Evolutionary conservation across 2,797 vertebrate genomes (phyloP).

Genomic region (Anguilla pacifica): DNA sequence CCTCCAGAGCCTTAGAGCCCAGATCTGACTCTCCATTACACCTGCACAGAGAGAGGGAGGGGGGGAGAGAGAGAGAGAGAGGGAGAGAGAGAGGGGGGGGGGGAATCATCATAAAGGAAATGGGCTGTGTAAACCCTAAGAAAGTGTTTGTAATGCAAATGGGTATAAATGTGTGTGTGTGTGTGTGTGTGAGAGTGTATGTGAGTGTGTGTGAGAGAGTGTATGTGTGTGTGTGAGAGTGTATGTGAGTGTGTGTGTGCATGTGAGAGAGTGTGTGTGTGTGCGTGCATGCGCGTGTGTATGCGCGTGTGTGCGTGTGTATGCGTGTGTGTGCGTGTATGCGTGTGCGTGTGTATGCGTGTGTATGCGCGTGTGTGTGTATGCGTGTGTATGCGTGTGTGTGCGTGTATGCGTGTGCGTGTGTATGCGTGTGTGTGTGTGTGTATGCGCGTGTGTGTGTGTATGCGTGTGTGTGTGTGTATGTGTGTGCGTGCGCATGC

Average conservation of each 20-base stretch:
- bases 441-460: not conserved
- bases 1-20: constrained; percentile 93
- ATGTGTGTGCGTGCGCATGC: not conserved
- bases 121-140: no score
- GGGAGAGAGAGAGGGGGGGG: not conserved
- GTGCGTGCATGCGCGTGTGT: not conserved
- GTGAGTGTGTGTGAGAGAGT: not conserved
- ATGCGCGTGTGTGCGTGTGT: not conserved
- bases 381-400: not conserved
- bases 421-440: not conserved
- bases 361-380: not conserved
- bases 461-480: not conserved
- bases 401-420: not conserved
- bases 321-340: not conserved
- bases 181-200: not conserved
- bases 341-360: not conserved
- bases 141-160: not conserved
- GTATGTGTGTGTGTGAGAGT: not conserved
- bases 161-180: not conserved
- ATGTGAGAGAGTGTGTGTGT: not conserved
- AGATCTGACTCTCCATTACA: constrained; percentile 94
- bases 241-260: no score
- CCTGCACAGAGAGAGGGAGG: constrained; percentile 64
- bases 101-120: no score
- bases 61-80: not conserved